Evolutionary conservation across 2,797 vertebrate genomes (phyloP).

Genomic region (Eulemur coronatus): DNA sequence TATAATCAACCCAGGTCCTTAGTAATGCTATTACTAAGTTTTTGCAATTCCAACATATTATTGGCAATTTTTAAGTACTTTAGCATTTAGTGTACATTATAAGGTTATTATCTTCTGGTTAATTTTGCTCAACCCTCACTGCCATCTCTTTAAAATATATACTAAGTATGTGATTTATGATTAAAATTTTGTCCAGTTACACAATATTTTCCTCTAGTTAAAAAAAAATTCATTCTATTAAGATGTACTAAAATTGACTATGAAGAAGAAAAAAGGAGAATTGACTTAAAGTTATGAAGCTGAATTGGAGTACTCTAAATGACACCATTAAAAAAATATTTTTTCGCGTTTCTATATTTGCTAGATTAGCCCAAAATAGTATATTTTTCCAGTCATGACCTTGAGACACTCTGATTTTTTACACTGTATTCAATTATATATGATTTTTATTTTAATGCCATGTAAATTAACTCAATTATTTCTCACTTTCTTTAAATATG

Average conservation of each 20-base stretch:
- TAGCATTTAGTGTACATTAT: not conserved
- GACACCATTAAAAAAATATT: not conserved
- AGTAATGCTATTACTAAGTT: not conserved
- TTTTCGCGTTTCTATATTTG: not conserved
- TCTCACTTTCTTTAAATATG: not conserved
- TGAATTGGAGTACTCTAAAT: not conserved
- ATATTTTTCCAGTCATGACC: not conserved
- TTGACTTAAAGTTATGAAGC: not conserved
- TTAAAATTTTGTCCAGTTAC: not conserved
- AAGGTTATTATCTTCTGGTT: not conserved
- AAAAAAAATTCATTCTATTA: not conserved
- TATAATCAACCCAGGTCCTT: not conserved
- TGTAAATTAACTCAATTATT: not conserved
- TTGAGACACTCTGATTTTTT: not conserved
- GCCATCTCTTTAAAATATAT: not conserved
- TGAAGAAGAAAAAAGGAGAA: not conserved
- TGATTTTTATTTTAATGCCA: not conserved
- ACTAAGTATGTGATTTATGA: not conserved
- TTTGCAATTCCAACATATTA: not conserved
- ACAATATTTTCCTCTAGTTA: slow-evolving; percentile 16
- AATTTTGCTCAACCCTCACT: not conserved
- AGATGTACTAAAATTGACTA: not conserved
- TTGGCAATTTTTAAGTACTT: not conserved
- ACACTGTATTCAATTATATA: not conserved
- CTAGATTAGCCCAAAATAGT: not conserved